phyloP scores from a whole-genome alignment of 2,888 invertebrate species.

The Epistrophe grossulariae region DNA sequence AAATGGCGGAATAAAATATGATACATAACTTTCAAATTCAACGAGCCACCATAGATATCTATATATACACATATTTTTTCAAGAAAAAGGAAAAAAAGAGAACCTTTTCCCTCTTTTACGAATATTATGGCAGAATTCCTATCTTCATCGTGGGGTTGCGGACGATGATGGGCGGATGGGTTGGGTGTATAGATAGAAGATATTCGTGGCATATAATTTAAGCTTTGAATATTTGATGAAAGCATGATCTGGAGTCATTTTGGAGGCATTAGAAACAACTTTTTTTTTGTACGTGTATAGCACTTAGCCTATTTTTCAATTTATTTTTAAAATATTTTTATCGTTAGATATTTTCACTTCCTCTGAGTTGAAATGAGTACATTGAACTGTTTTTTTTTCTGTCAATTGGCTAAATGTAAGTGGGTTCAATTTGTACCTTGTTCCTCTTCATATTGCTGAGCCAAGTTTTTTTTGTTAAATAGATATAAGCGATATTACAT shows the following conservation, averaged over 20 bases:
- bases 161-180: background rate
- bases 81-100: background rate
- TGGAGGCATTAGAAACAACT: background rate
- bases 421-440: too few species aligned
- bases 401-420: too few species aligned
- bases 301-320: conserved; percentile 26
- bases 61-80: background rate
- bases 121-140: background rate
- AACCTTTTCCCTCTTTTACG: background rate
- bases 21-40: conserved; percentile 19
- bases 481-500: too few species aligned
- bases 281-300: background rate
- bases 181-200: background rate
- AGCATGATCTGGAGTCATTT: conserved; percentile 19
- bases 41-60: background rate
- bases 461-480: too few species aligned
- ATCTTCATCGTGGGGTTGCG: background rate
- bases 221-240: conserved; percentile 28
- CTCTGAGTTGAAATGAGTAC: background rate
- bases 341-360: background rate
- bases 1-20: conserved; percentile 20
- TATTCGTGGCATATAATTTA: conserved; percentile 2
- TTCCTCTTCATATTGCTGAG: too few species aligned
- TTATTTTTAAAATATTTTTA: background rate
- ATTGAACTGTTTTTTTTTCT: background rate